These are phyloP conservation scores for Hydrozoanthus tunicans DNA, from an alignment of 64 coral and sea anemone species.

Conservation along the genomic window DNA sequence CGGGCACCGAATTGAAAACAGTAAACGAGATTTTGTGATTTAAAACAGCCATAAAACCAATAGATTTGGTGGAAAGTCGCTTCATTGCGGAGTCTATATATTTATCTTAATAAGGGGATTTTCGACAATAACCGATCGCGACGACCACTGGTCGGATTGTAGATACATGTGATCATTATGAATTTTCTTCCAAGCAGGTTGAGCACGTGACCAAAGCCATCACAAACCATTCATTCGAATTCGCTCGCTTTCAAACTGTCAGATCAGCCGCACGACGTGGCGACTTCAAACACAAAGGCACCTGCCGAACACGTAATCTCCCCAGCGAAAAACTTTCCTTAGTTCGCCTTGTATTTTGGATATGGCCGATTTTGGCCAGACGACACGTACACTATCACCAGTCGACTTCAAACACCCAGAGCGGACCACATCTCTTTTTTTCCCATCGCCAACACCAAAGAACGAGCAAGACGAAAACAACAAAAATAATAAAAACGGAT, in stretches of 20 bases:
- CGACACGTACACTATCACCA: constrained; percentile 93
- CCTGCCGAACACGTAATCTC: constrained; percentile 96
- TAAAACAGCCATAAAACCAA: background rate
- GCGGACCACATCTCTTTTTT: constrained; percentile 85
- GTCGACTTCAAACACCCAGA: constrained; percentile 92
- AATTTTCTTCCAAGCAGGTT: constrained; percentile 93
- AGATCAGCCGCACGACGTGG: constrained; percentile 95
- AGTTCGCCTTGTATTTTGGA: constrained; percentile 75
- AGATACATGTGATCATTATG: constrained; percentile 93
- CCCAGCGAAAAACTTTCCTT: constrained; percentile 75
- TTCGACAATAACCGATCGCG: constrained; percentile 5
- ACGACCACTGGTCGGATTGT: constrained; percentile 41
- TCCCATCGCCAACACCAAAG: constrained; percentile 74
- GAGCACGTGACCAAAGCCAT: constrained; percentile 78
- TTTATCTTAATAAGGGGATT: background rate
- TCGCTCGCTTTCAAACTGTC: constrained; percentile 81
- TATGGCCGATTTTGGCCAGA: constrained; percentile 99
- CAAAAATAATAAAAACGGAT: constrained; percentile 93
- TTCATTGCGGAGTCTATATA: constrained; percentile 36
- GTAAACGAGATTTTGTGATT: background rate
- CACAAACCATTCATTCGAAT: constrained; percentile 92
- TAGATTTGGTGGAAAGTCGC: constrained; percentile 35
- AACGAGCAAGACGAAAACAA: constrained; percentile 84
- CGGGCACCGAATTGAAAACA: background rate
- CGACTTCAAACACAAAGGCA: constrained; percentile 93